phyloP scores from a whole-genome alignment of 2,888 invertebrate genomes.

The Mythimna pallens region DNA sequence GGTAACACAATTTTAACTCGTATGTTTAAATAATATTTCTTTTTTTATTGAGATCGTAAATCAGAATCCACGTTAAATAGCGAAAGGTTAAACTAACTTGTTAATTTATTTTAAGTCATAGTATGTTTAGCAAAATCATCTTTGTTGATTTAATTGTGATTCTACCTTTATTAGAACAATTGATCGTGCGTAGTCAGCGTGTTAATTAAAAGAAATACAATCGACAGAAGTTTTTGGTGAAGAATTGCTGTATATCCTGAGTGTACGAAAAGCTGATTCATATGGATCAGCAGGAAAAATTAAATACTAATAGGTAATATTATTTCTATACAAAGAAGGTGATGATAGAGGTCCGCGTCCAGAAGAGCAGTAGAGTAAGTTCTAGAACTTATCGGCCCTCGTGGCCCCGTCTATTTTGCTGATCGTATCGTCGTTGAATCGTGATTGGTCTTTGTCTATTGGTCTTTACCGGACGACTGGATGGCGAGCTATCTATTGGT shows the following conservation, averaged over 20 bases:
- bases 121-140: constrained; percentile 19
- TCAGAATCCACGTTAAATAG: background rate
- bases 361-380: no score
- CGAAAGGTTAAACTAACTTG: constrained; percentile 4
- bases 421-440: no score
- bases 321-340: background rate
- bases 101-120: constrained; percentile 3
- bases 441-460: no score
- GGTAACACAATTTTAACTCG: no score
- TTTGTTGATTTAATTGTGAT: constrained; percentile 16
- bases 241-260: no score
- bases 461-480: no score
- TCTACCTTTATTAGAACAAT: constrained; percentile 36
- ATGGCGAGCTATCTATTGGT: no score
- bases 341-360: background rate
- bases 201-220: constrained; percentile 28
- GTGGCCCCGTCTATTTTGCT: no score
- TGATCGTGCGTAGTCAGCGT: constrained; percentile 26
- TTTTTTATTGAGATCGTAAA: background rate
- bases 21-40: no score
- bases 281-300: constrained; percentile 5
- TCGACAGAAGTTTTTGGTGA: background rate
- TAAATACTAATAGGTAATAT: background rate
- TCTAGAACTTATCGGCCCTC: no score
- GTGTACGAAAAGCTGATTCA: background rate